Evolutionary conservation across 2,888 invertebrate genomes (phyloP).

Genomic region (Lithophane socia): DNA sequence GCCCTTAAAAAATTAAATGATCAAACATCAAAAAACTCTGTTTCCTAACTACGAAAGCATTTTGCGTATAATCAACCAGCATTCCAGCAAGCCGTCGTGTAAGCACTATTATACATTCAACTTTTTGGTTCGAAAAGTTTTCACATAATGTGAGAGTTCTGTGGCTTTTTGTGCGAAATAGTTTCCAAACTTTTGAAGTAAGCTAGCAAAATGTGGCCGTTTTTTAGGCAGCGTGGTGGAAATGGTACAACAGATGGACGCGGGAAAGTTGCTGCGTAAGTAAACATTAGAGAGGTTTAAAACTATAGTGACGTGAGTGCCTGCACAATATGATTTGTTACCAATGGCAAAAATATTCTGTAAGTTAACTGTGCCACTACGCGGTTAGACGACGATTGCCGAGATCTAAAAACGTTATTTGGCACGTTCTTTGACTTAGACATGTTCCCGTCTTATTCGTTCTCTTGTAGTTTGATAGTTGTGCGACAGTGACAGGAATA

Average conservation of each 20-base stretch:
- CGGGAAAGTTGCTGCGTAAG: conserved; percentile 43
- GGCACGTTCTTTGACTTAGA: background rate
- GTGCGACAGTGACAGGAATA: background rate
- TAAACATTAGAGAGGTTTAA: conserved; percentile 24
- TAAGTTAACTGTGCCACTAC: background rate
- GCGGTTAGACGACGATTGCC: background rate
- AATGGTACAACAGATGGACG: conserved; percentile 47
- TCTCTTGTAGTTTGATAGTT: background rate
- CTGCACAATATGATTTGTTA: conserved; percentile 1
- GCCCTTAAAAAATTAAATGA: background rate
- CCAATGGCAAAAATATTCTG: background rate
- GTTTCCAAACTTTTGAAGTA: conserved; percentile 59
- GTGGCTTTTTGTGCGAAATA: conserved; percentile 63
- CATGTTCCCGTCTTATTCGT: background rate
- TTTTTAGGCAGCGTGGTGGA: conserved; percentile 42
- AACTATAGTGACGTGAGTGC: conserved; percentile 16
- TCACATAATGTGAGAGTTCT: conserved; percentile 60
- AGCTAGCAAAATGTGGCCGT: conserved; percentile 52
- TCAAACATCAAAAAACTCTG: background rate
- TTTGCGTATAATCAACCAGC: conserved; percentile 41
- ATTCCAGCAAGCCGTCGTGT: conserved; percentile 36
- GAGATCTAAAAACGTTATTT: background rate
- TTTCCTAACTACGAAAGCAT: conserved; percentile 32
- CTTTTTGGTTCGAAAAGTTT: conserved; percentile 61
- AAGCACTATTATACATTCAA: conserved; percentile 62